Percentiles rank a stretch among this genome's conserved stretches.
These are phyloP conservation scores for Drosophila histrio DNA, from an alignment of 2,888 invertebrate species.

Conservation along the genomic window DNA sequence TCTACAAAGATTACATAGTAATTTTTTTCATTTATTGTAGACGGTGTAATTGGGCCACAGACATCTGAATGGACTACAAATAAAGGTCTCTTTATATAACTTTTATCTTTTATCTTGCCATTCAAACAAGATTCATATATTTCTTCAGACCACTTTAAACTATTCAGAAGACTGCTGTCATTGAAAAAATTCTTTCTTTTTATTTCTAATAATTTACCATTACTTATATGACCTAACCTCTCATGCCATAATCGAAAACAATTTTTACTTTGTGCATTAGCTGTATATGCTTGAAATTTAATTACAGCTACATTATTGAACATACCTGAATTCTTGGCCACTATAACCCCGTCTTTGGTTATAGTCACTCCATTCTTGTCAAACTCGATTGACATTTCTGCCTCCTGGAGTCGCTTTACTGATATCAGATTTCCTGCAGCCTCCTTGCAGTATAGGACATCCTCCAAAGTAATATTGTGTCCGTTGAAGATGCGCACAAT, in stretches of 20 bases:
- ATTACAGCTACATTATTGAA: no score
- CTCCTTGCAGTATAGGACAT: background rate
- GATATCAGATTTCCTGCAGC: slow-evolving; percentile 2
- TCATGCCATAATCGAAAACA: background rate
- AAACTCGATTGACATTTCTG: slow-evolving; percentile 4
- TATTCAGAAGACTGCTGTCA: background rate
- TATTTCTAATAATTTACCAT: background rate
- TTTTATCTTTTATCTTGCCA: no score
- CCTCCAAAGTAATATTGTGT: background rate
- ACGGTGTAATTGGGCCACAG: no score
- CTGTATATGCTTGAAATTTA: background rate
- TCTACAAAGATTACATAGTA: background rate
- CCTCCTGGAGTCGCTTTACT: slow-evolving; percentile 2
- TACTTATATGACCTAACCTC: background rate
- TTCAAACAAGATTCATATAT: background rate
- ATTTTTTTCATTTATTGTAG: background rate
- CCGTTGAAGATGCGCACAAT: slow-evolving; percentile 1
- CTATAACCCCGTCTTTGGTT: slow-evolving; percentile 2
- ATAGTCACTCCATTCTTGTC: slow-evolving; percentile 2
- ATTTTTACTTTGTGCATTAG: background rate
- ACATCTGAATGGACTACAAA: background rate
- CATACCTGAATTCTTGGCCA: slow-evolving; percentile 5
- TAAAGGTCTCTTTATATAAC: background rate
- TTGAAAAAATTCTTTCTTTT: background rate
- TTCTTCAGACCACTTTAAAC: background rate